Percentiles rank a stretch among this genome's conserved stretches.
These are phyloP conservation scores for Poeciliopsis retropinna DNA, from an alignment of 2,113 vertebrate genomes.

Conservation along the genomic window DNA sequence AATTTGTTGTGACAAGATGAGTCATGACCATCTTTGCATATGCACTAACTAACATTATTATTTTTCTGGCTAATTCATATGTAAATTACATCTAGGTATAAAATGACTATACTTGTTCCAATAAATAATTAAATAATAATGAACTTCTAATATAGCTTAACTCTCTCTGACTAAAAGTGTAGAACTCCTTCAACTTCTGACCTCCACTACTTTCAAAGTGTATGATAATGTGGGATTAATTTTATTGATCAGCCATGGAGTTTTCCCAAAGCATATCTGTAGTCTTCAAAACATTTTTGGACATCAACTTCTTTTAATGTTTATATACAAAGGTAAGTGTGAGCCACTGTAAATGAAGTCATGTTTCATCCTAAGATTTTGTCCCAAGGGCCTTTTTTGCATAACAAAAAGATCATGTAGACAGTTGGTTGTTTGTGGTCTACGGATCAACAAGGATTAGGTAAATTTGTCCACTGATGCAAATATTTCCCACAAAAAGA, in stretches of 20 bases:
- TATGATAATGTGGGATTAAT: too few species aligned
- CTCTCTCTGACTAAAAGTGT: neutral
- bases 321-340: neutral
- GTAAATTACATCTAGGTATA: too few species aligned
- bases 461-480: neutral
- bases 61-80: too few species aligned
- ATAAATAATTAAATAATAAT: too few species aligned
- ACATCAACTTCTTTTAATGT: neutral
- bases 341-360: neutral
- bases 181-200: neutral
- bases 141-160: neutral
- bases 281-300: neutral
- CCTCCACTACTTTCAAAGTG: too few species aligned
- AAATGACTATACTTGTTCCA: too few species aligned
- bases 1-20: slow-evolving; percentile 8
- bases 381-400: neutral
- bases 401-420: neutral
- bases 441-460: neutral
- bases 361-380: neutral
- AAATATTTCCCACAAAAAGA: too few species aligned
- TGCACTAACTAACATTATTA: too few species aligned
- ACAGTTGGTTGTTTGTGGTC: neutral
- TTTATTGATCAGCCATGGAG: neutral
- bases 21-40: neutral
- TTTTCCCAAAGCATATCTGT: neutral